Base-by-base conservation (phyloP, 2,888 invertebrate species). In the Drosophila affinis region DNA sequence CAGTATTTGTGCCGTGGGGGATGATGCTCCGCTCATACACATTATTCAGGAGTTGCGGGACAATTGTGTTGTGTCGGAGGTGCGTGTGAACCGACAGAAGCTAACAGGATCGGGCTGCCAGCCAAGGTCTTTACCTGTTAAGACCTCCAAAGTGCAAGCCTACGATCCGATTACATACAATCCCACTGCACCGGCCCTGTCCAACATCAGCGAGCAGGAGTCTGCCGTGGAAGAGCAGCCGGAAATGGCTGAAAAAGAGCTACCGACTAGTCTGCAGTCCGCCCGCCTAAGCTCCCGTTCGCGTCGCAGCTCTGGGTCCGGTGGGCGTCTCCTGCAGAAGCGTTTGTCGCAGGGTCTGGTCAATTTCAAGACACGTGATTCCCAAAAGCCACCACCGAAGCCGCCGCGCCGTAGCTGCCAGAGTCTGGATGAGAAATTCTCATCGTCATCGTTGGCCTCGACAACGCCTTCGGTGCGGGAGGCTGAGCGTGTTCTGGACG, bases 21-120 rank as follows among this genome's bases (percentile, higher is more conserved):
- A 62, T 1, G 80, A 90, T 76, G 89, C 89, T 0, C 92, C 92
- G 1, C 81, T 92, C 5, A 91, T 92, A 64, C 91, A 91, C 61
- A 92, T 92, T 9, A 89, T 91, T 39, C 92, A 92, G 72, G 92
- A 92, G 72, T 79, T 92, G 67, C 91, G 86, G 44, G 80, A 89
- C 32, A 91, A 92, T 55, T 90, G 90, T 60, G 91, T 92, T 17
- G 85, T 92, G 24, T 92, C 92, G 12, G 90, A 91, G 67, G 91
- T 92, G 29, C 90, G 90, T 39, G 89, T 92, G 2, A 92, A 92
- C 58, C 82, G 82, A 24, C 71, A 90, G 6, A 91, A 90, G 62
- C 58, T 90, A 9, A 9, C 53, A 9, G 14, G 34, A 27, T 29
- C 46, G 12, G 27, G 10, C 14, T 67, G 67, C 57, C 68, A 34